A percentile compares a stretch with the other conserved stretches of the same genome.
Conservation (phyloP, 2,797 vertebrate species). For the Neosilurus hyrtlii region DNA sequence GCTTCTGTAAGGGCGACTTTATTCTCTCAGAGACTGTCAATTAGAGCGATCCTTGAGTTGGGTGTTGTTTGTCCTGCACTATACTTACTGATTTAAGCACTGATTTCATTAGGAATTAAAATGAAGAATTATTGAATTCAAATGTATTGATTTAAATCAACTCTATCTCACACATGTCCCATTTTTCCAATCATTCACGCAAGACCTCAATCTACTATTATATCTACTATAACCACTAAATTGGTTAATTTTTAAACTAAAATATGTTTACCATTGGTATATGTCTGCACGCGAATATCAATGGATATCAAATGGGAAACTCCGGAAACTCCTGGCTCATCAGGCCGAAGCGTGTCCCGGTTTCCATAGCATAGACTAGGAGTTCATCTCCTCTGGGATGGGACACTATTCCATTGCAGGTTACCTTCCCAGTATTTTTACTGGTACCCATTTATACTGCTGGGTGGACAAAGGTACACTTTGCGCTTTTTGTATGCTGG, state of each 20-base stretch:
- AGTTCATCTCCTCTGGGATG: too few relatives aligned
- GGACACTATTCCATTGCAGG: too few relatives aligned
- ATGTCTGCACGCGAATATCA: not conserved
- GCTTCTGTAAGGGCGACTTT: conserved; percentile 62
- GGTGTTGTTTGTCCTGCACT: not conserved
- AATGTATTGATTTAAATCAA: not conserved
- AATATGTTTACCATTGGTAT: not conserved
- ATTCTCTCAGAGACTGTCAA: not conserved
- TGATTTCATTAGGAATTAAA: not conserved
- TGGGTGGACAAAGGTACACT: too few relatives aligned
- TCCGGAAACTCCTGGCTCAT: too few relatives aligned
- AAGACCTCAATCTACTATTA: not conserved
- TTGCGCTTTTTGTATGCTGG: too few relatives aligned
- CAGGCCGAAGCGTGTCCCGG: too few relatives aligned
- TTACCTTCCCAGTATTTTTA: too few relatives aligned
- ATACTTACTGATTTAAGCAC: not conserved
- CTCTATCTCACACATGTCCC: not conserved
- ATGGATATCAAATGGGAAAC: not conserved
- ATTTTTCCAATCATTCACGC: not conserved
- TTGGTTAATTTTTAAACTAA: too few relatives aligned
- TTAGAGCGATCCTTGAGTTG: not conserved
- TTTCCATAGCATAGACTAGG: too few relatives aligned
- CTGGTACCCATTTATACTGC: too few relatives aligned
- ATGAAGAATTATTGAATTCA: not conserved
- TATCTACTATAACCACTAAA: not conserved